A percentile compares a stretch with the other conserved stretches of the same genome.
phyloP scores from a whole-genome alignment of 2,113 vertebrate genomes.

The Empidonax alnorum region DNA sequence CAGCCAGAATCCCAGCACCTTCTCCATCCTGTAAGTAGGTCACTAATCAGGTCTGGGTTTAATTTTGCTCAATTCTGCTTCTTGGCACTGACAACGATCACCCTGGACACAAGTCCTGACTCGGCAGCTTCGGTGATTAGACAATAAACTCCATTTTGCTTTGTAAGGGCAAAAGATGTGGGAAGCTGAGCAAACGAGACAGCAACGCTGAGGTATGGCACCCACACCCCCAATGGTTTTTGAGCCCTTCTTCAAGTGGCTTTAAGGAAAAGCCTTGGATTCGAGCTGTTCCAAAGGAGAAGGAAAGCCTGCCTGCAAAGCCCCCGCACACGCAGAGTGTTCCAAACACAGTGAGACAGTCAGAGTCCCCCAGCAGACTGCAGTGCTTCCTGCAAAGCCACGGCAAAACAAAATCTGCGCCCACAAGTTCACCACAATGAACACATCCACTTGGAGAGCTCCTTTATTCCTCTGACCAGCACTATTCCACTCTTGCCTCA shows the following conservation, averaged over 20 bases:
- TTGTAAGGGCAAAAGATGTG: not conserved
- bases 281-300: not conserved
- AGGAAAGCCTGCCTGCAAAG: not conserved
- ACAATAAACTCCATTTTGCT: slow-evolving; percentile 7
- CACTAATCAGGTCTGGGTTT: not conserved
- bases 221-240: not conserved
- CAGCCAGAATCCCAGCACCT: not conserved
- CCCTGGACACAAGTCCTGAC: not conserved
- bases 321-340: not conserved
- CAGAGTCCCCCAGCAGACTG: not conserved
- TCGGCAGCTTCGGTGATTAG: not conserved
- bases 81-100: not conserved
- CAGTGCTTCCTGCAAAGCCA: not conserved
- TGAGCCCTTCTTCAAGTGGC: accelerated
- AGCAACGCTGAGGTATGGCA: accelerated
- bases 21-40: not conserved
- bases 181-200: not conserved
- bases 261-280: not conserved
- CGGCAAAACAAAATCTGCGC: not conserved
- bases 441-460: not conserved
- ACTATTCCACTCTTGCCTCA: accelerated
- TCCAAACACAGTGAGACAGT: not conserved
- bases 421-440: not conserved
- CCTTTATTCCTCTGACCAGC: not conserved
- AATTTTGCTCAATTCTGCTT: not conserved